Base-by-base conservation (phyloP, 2,888 invertebrate species). In the Scaptodrosophila latifasciaeformis region DNA sequence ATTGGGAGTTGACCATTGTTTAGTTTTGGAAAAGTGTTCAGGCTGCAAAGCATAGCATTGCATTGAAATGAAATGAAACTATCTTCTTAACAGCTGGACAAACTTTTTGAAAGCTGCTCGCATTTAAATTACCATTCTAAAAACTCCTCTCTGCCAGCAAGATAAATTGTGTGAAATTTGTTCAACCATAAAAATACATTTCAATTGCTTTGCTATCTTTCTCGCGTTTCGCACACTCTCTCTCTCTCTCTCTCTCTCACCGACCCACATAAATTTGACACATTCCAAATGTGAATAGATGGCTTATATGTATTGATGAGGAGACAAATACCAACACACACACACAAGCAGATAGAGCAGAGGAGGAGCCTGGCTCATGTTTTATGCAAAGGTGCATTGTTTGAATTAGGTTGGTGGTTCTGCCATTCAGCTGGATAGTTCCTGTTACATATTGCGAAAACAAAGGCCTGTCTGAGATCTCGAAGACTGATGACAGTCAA, bases 141-240 rank as follows among this genome's bases (percentile, higher is more conserved):
- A n/a, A n/a, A n/a, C n/a, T n/a, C n/a, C n/a, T n/a, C n/a, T n/a
- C n/a, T n/a, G n/a, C 5, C 9, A 6, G 27, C 27, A 27, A 27
- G 27, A 70, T 59, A 67, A 70, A 65, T 65, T 65, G 56, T 65
- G 57, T 67, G 62, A 44, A 62, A 62, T 62, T 67, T 53, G 65
- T 59, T 77, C 59, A 59, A 52, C 70, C 54, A 60, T 67, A 52
- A 65, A 67, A 71, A 67, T 65, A 70, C 70, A 74, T 74, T 74
- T 71, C 67, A 70, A 77, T 71, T 71, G 54, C 56, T 52, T 15
- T 9, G n/a, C 34, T 49, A 40, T n/a, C n/a, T n/a, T n/a, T n/a
- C n/a, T n/a, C n/a, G n/a, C n/a, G n/a, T n/a, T n/a, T n/a, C n/a
- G n/a, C n/a, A n/a, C n/a, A n/a, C n/a, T 52, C 29, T 31, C 49